Evolutionary conservation across 2,888 invertebrate genomes (phyloP), one percentile per base, ranked within the genome.

Genomic region (Rhyacophila evoluta): DNA sequence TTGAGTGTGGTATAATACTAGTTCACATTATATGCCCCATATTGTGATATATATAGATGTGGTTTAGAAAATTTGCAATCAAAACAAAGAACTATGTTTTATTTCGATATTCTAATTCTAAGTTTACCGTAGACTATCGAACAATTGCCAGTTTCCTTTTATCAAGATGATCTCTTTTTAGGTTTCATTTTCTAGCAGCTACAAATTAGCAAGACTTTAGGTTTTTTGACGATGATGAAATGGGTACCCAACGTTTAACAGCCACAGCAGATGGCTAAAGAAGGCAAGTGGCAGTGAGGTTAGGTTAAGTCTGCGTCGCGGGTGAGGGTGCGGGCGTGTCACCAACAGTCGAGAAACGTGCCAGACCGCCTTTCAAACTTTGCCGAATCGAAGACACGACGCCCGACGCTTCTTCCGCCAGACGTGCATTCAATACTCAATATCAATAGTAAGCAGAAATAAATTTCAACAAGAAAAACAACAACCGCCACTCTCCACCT

Each of bases 391-490:
- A 39, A 39, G 39, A 39, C 12, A 39, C n/a, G 39, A 12, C n/a
- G n/a, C 29, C 2, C 4, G 29, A 33, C 55, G 55, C 55, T 55
- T 55, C 55, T 19, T 55, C 19, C 55, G 55, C 55, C 55, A 55
- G 55, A 55, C 55, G 55, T 55, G 55, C 55, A 55, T 55, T 55
- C 55, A 55, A 55, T 55, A 19, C 55, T 55, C 55, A 55, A 55
- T 55, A 55, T 25, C 55, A 55, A 55, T 55, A 55, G 55, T 55
- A 55, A 55, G 55, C 55, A 55, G 55, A 55, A 55, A 19, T 55
- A 55, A 55, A 55, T 55, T 55, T 55, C 55, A 19, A 55, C 15
- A 55, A 55, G 55, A 55, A 55, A 55, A 55, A 55, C 55, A 55
- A 55, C 55, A 55, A 55, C 15, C 55, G 15, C 6, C 29, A 2